Evolutionary conservation across 2,888 invertebrate species (phyloP), one percentile per base, ranked within the genome.

Genomic region (Odontothrips loti): DNA sequence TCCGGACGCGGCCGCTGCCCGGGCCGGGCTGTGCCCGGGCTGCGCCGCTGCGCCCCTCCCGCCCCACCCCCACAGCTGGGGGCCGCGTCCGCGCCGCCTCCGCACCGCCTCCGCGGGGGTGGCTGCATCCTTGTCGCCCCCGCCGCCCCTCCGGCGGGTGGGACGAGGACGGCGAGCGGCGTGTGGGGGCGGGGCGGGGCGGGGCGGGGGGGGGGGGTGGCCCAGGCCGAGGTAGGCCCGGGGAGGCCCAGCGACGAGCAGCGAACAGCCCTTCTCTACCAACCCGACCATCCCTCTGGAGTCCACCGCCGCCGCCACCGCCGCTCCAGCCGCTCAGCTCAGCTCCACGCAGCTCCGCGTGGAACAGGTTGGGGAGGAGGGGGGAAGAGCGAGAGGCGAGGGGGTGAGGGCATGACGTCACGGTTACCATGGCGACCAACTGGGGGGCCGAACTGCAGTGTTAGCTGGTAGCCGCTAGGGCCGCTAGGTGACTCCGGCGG

Each of bases 401-500:
- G 58, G 58, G 58, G 10, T n/a, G 68, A 12, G 68, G 23, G n/a
- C 68, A 27, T 75, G 68, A 75, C 68, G 68, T 75, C 68, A 75
- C 27, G 68, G 68, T 23, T 10, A 27, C 68, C 68, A 75, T 75
- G 68, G 68, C 68, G 68, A 75, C 68, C 23, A 43, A 43, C 34
- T 43, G 68, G 27, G 23, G 68, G 68, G 68, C 23, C 68, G 68
- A 75, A 75, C 68, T 75, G 68, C 68, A 75, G 68, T 75, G 68
- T 75, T 23, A 27, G 68, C 68, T 75, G 68, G 68, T 75, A 75
- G 68, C 68, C 68, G 68, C 68, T 75, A 75, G 68, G 68, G 68
- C 68, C 68, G 68, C 68, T 75, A 75, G 68, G 68, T 75, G 68
- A 75, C 68, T 75, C 68, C 68, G 68, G 68, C 68, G 68, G 68